A percentile compares a stretch with the other conserved stretches of the same genome.
Evolutionary conservation across 2,797 vertebrate species (phyloP).

Genomic region (Tiaroga cobitis): DNA sequence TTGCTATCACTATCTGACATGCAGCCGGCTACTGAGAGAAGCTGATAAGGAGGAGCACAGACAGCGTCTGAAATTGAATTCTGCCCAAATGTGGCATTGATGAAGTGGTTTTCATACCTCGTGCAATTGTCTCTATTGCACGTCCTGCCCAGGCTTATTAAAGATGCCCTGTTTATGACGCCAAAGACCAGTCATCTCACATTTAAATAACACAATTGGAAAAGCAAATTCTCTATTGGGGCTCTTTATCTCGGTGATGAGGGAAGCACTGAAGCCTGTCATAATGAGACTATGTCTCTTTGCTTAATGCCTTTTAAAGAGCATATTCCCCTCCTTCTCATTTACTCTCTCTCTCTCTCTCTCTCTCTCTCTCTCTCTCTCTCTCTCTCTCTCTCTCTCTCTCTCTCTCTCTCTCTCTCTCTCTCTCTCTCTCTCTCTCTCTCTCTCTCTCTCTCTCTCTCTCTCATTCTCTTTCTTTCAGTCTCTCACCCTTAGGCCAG

Average conservation of each 20-base stretch:
- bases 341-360: background rate
- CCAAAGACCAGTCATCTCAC: slow-evolving; percentile 72
- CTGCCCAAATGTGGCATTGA: slow-evolving; percentile 87
- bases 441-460: no score
- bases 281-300: slow-evolving; percentile 62
- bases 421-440: no score
- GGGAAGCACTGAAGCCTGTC: slow-evolving; percentile 62
- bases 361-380: slow-evolving; percentile 38
- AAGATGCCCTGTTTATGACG: slow-evolving; percentile 70
- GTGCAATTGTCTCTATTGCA: slow-evolving; percentile 87
- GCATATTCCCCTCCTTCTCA: slow-evolving; percentile 42
- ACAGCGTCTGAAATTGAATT: slow-evolving; percentile 84
- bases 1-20: slow-evolving; percentile 78
- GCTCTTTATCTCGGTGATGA: slow-evolving; percentile 56
- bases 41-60: slow-evolving; percentile 80
- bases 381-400: slow-evolving; percentile 49
- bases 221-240: slow-evolving; percentile 79
- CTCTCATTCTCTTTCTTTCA: slow-evolving; percentile 47
- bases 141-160: slow-evolving; percentile 80
- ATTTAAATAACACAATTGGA: slow-evolving; percentile 83
- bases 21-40: slow-evolving; percentile 75
- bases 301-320: slow-evolving; percentile 62
- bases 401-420: slow-evolving; percentile 41
- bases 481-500: slow-evolving; percentile 70
- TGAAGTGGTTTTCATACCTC: slow-evolving; percentile 90